phyloP scores from a whole-genome alignment of 2,113 vertebrate genomes.

The Mus pahari region DNA sequence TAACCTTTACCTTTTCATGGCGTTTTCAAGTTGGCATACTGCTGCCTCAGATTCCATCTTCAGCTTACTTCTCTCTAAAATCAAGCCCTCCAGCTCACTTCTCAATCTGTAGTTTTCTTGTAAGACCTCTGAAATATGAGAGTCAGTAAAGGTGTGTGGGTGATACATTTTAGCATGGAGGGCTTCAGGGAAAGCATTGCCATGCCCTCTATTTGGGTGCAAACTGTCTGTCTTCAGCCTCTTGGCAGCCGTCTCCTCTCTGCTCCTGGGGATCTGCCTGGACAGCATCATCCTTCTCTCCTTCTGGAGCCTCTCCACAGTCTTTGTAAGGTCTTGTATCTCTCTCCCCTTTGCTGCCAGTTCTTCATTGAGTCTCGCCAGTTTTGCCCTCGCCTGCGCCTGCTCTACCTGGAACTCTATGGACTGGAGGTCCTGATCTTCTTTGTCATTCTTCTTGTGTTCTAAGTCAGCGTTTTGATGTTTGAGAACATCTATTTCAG shows the following conservation, averaged over 20 bases:
- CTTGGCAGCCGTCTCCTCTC: conserved; percentile 70
- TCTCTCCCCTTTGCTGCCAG: conserved; percentile 89
- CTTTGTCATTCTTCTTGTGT: conserved; percentile 74
- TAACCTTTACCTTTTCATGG: conserved; percentile 88
- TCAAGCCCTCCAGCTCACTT: conserved; percentile 86
- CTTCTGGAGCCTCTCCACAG: conserved; percentile 93
- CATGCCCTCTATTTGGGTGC: conserved; percentile 61
- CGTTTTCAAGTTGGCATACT: conserved; percentile 83
- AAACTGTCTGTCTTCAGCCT: conserved; percentile 72
- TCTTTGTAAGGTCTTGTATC: conserved; percentile 92
- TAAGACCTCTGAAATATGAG: conserved; percentile 89
- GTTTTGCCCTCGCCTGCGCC: conserved; percentile 84
- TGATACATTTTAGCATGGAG: conserved; percentile 89
- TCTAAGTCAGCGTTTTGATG: conserved; percentile 87
- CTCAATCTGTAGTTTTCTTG: conserved; percentile 91
- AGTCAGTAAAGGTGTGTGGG: conserved; percentile 88
- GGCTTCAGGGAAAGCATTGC: conserved; percentile 77
- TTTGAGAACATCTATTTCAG: conserved; percentile 86
- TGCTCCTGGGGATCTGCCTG: conserved; percentile 76
- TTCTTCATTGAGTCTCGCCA: conserved; percentile 92
- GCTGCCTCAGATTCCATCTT: conserved; percentile 84
- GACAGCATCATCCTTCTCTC: conserved; percentile 91
- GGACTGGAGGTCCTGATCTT: conserved; percentile 80
- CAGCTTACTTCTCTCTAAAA: conserved; percentile 87
- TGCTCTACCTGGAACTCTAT: conserved; percentile 86